Evolutionary conservation across 2,888 invertebrate species (phyloP).

Genomic region (Gymnoscelis rufifasciata): DNA sequence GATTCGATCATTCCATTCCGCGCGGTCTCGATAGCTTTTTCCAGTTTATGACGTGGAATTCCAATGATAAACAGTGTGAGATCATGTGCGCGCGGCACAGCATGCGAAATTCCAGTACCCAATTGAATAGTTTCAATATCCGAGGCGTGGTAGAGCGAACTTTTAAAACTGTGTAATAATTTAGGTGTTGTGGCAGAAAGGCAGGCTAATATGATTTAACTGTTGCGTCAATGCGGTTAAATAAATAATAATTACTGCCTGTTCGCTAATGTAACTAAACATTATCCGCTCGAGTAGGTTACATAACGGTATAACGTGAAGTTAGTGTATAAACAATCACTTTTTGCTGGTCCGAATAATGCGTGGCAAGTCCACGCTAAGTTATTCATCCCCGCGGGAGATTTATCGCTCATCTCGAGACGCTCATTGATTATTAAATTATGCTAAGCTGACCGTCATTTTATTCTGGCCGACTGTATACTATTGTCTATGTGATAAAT

Average conservation of each 20-base stretch:
- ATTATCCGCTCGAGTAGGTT: constrained; percentile 13
- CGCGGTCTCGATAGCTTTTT: background rate
- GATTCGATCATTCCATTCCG: background rate
- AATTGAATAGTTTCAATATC: background rate
- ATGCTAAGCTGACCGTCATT: constrained; percentile 7
- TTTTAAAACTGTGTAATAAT: constrained; percentile 5
- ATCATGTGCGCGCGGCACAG: background rate
- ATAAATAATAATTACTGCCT: constrained; percentile 21
- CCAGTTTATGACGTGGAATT: background rate
- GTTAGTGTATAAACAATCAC: background rate
- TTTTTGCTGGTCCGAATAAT: background rate
- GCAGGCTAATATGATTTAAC: constrained; percentile 29
- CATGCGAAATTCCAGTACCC: constrained; percentile 1
- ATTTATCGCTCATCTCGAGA: constrained; percentile 13
- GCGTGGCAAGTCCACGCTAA: constrained; percentile 13
- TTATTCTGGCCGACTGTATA: constrained; percentile 1
- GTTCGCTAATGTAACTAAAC: constrained; percentile 29
- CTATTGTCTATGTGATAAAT: background rate
- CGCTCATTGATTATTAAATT: constrained; percentile 11
- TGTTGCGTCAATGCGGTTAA: constrained; percentile 24
- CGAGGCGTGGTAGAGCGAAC: constrained; percentile 22
- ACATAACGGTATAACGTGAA: constrained; percentile 18
- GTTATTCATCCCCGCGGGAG: constrained; percentile 13
- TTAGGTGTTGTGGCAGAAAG: constrained; percentile 17
- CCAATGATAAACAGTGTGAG: background rate